Base-by-base conservation (phyloP, 2,113 vertebrate species). In the Notothenia rossii region DNA sequence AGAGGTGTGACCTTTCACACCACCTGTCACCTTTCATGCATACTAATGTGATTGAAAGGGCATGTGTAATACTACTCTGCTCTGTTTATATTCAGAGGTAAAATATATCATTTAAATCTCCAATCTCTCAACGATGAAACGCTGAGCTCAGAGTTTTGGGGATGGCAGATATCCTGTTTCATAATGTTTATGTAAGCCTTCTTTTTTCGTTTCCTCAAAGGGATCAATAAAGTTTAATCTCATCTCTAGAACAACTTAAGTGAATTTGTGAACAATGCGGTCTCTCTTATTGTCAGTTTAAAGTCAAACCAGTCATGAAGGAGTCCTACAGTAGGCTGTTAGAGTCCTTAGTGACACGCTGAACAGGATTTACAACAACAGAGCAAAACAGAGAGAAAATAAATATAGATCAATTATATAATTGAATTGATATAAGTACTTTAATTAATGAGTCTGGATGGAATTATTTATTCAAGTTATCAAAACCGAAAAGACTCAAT, bases 211-310 rank as follows among this genome's bases (percentile, higher is more conserved):
- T 50, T 51, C n/a, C 13, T 54, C 5, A 33, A 33, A 53, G 22
- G 58, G 33, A 51, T 1, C 53, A 74, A 69, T 17, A 59, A 75
- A 70, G n/a, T 45, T 58, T 81, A 43, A 62, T 18, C 20, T 65
- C 25, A 7, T 20, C 46, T 43, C 12, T 15, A 13, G 40, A 59
- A 56, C 36, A 50, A 9, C 48, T 18, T 33, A 4, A 56, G 45
- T 66, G 22, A 18, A 75, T 65, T 3, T 62, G 62, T 63, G 61
- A 79, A 36, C 3, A n/a, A 20, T 7, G 33, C 1, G 15, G 13
- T 12, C 22, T 48, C 0, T 1, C 51, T 50, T 12, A 17, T 7
- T 53, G 64, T 60, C 46, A 43, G 33, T 20, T 2, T 43, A 46
- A 14, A 29, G 66, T 48, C 29, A 61, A 6, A 75, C 33, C 29